Evolutionary conservation across 2,113 vertebrate species (phyloP).

Genomic region (Mus spicilegus): DNA sequence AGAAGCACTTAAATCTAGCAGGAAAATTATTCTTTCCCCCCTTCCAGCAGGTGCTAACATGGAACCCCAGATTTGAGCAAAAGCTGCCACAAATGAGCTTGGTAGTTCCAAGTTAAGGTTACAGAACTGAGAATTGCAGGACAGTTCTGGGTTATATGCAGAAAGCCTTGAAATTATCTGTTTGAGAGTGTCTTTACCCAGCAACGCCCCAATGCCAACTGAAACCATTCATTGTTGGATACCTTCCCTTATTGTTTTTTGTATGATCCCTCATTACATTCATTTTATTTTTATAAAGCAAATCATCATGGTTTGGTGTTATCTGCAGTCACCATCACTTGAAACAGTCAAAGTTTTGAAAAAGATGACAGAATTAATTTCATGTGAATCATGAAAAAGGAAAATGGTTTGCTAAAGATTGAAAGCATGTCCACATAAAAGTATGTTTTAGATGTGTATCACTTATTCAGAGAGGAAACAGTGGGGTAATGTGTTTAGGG

Average conservation of each 20-base stretch:
- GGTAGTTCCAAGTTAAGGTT: neutral
- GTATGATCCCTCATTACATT: neutral
- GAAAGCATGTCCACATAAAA: neutral
- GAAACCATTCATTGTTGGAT: neutral
- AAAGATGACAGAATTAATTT: neutral
- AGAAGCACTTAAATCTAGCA: neutral
- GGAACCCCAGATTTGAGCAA: neutral
- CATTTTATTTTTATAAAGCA: conserved; percentile 28
- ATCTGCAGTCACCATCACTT: neutral
- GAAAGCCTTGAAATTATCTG: neutral
- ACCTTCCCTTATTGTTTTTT: neutral
- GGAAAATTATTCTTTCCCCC: neutral
- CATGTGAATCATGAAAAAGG: conserved; percentile 35
- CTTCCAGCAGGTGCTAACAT: neutral
- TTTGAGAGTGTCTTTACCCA: neutral
- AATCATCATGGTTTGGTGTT: neutral
- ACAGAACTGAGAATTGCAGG: neutral
- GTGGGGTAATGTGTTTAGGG: neutral
- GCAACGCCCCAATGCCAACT: neutral
- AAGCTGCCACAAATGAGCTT: neutral
- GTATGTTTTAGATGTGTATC: neutral
- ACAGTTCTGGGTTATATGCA: neutral
- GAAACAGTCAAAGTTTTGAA: neutral
- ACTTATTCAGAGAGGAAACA: neutral
- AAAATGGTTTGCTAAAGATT: neutral